Conservation (phyloP, 1,140 invertebrate genomes). For the Lordiphosa clarofinis region DNA sequence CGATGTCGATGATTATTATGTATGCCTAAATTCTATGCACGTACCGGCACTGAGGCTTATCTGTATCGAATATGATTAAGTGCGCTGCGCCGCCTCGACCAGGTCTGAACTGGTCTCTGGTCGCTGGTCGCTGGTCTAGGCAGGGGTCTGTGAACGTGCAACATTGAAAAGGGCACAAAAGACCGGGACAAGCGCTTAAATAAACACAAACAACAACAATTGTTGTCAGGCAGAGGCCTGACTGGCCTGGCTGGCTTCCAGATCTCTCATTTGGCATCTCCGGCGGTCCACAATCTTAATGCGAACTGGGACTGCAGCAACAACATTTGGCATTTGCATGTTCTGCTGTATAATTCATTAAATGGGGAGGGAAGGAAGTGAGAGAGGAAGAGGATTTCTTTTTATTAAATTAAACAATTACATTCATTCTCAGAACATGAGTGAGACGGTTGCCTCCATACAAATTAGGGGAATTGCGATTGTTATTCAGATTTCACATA, state of each 20-base stretch:
- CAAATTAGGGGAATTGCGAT: too few relatives aligned
- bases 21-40: conserved; percentile 77
- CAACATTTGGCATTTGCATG: conserved; percentile 59
- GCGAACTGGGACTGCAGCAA: too few relatives aligned
- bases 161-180: conserved; percentile 69
- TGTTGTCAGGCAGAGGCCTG: conserved; percentile 10
- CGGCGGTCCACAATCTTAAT: conserved; percentile 40
- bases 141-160: conserved; percentile 51
- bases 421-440: too few relatives aligned
- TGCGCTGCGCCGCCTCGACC: conserved; percentile 61
- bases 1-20: conserved; percentile 69
- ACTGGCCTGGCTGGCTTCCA: conserved; percentile 37
- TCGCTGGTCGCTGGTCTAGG: conserved; percentile 11
- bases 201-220: conserved; percentile 55
- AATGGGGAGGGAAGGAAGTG: conserved; percentile 16
- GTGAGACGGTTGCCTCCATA: too few relatives aligned
- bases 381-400: conserved; percentile 9
- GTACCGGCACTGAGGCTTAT: conserved; percentile 74
- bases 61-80: conserved; percentile 78
- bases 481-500: too few relatives aligned
- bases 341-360: conserved; percentile 47
- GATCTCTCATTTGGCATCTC: conserved; percentile 36
- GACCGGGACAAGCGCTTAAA: conserved; percentile 55
- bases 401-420: conserved; percentile 46
- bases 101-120: conserved; percentile 18